phyloP scores from a whole-genome alignment of 2,888 invertebrate genomes.

The Tiliacea citrago region DNA sequence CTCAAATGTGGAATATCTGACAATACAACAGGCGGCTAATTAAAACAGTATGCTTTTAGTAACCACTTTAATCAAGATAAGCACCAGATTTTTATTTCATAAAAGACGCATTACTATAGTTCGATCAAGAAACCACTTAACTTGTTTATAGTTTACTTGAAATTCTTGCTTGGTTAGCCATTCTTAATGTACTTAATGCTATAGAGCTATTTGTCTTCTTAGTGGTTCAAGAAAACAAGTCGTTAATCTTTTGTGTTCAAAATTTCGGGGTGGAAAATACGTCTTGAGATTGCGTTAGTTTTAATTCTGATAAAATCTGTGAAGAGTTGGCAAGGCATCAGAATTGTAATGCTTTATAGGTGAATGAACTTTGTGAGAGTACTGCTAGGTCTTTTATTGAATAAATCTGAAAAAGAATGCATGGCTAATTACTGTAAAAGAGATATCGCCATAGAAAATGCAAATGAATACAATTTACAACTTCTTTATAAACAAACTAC shows the following conservation, averaged over 20 bases:
- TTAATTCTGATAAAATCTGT: conserved; percentile 59
- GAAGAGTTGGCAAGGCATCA: conserved; percentile 58
- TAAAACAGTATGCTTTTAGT: neutral
- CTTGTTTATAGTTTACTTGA: conserved; percentile 37
- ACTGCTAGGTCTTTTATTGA: neutral
- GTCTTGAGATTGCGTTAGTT: conserved; percentile 50
- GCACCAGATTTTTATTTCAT: neutral
- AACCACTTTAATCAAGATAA: neutral
- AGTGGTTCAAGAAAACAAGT: conserved; percentile 63
- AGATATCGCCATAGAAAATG: neutral
- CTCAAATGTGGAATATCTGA: neutral
- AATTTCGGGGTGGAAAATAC: conserved; percentile 59
- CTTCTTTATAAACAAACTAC: neutral
- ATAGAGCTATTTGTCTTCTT: conserved; percentile 55
- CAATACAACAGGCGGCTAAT: neutral
- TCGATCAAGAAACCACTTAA: conserved; percentile 38
- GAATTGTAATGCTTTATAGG: conserved; percentile 47
- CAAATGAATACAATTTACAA: neutral
- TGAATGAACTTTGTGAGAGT: conserved; percentile 27
- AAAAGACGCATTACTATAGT: neutral
- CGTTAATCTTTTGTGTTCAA: conserved; percentile 62
- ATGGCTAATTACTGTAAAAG: neutral
- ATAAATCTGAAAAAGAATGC: neutral
- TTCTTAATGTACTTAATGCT: conserved; percentile 53
- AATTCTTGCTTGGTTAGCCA: conserved; percentile 40